phyloP scores from a whole-genome alignment of 2,113 vertebrate genomes.

The Ornithorhynchus anatinus region DNA sequence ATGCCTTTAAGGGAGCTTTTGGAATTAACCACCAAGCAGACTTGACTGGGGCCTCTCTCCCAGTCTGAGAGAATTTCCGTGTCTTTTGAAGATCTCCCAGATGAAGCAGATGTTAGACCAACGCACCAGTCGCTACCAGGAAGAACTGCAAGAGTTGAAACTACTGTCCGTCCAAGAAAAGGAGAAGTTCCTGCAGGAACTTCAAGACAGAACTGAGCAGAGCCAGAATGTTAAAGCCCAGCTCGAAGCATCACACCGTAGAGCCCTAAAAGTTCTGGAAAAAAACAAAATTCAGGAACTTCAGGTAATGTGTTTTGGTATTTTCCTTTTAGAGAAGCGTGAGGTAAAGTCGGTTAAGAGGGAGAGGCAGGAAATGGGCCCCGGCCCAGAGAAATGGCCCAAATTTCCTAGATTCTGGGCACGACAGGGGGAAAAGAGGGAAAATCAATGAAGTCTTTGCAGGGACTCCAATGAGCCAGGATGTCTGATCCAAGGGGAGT shows the following conservation, averaged over 20 bases:
- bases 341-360: no score
- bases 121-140: constrained; percentile 53
- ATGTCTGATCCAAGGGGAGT: no score
- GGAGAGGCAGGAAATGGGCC: no score
- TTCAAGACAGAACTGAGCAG: constrained; percentile 80
- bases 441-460: no score
- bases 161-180: constrained; percentile 75
- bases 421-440: no score
- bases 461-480: no score
- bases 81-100: constrained; percentile 59
- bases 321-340: no score
- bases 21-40: no score
- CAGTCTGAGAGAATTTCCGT: background rate
- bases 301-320: constrained; percentile 70
- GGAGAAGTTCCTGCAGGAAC: constrained; percentile 79
- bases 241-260: constrained; percentile 70
- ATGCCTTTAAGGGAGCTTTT: no score
- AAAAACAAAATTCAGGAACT: constrained; percentile 74
- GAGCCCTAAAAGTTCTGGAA: constrained; percentile 64
- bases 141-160: constrained; percentile 66
- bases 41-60: no score
- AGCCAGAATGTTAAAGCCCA: constrained; percentile 76
- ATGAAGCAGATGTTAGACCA: constrained; percentile 66
- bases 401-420: no score
- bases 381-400: no score